Conservation (phyloP, 1,140 invertebrate genomes). For the Trichomalopsis sarcophagae region DNA sequence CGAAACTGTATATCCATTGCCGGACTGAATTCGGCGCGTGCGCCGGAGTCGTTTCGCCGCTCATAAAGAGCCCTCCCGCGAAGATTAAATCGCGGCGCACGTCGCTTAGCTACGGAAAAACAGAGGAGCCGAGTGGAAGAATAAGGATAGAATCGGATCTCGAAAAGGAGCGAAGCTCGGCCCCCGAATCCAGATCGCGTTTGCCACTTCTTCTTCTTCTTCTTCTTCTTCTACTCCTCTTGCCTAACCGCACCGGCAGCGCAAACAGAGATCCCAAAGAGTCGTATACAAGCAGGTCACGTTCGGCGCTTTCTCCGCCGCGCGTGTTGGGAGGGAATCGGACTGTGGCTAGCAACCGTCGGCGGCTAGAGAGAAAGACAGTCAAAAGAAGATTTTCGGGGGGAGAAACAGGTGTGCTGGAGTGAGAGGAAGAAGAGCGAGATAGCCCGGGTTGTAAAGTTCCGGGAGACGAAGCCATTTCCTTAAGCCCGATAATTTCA, state of each 20-base stretch:
- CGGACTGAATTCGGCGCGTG: constrained; percentile 18
- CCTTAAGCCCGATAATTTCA: background rate
- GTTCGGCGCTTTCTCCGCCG: constrained; percentile 29
- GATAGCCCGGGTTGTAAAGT: background rate
- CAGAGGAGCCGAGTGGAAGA: constrained; percentile 7
- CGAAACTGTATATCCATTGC: no score
- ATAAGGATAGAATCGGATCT: background rate
- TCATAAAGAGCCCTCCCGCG: constrained; percentile 29
- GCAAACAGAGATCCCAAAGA: background rate
- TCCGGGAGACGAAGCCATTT: background rate
- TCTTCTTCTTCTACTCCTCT: constrained; percentile 1
- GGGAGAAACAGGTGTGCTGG: constrained; percentile 30
- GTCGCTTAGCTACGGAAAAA: constrained; percentile 14
- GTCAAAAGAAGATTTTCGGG: constrained; percentile 15
- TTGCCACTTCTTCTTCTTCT: background rate
- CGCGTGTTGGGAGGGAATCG: background rate
- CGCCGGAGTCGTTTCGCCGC: background rate
- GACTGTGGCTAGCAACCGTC: background rate
- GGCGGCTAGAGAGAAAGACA: background rate
- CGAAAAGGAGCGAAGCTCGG: background rate
- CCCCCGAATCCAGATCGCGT: constrained; percentile 1
- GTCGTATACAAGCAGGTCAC: constrained; percentile 44
- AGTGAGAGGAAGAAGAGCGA: background rate
- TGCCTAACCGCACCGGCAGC: background rate
- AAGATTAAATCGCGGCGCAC: constrained; percentile 46